These are phyloP conservation scores for Lycocerus yunnanus DNA, from an alignment of 2,888 invertebrate species.

Conservation along the genomic window DNA sequence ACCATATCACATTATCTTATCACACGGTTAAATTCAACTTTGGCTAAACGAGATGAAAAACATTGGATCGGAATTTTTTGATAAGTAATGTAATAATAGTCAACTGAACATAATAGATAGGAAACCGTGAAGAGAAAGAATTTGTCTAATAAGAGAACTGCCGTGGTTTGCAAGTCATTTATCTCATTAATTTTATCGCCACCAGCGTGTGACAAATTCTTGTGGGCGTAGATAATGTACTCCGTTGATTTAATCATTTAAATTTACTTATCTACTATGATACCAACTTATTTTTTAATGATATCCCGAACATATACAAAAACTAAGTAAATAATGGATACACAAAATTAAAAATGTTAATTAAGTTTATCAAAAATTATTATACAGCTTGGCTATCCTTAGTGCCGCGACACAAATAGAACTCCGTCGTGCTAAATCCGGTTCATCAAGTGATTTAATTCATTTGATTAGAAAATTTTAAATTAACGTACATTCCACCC, in stretches of 20 bases:
- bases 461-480: not conserved
- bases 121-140: not conserved
- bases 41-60: not conserved
- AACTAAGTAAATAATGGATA: not conserved
- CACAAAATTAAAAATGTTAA: not conserved
- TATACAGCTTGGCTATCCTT: not conserved
- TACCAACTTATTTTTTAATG: not conserved
- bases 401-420: not conserved
- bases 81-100: not conserved
- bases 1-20: not conserved
- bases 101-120: not conserved
- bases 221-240: conserved; percentile 2
- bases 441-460: not conserved
- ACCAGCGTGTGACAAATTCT: conserved; percentile 16
- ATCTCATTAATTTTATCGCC: conserved; percentile 20
- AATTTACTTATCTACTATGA: not conserved
- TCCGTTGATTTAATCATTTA: not conserved
- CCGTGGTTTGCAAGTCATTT: conserved; percentile 12
- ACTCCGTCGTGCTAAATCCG: not conserved
- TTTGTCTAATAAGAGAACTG: not conserved
- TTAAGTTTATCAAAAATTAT: not conserved
- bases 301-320: not conserved
- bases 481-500: not conserved
- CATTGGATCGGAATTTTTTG: not conserved
- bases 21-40: not conserved